Base-by-base conservation (phyloP, 2,888 invertebrate genomes). In the Parnassius glacialis region DNA sequence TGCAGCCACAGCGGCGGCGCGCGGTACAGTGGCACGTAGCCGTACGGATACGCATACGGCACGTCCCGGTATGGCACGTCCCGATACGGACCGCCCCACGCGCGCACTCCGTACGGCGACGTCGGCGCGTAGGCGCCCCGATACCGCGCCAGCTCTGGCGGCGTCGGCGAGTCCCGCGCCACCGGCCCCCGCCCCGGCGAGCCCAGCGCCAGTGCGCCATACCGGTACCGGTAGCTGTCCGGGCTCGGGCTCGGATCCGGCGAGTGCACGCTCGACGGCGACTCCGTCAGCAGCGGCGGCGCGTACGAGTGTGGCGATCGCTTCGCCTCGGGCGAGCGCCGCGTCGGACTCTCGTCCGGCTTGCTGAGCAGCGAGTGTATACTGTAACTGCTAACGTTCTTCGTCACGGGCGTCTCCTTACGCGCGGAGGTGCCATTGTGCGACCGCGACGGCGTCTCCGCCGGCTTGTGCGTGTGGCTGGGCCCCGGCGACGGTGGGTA, bases 361-460 rank as follows among this genome's bases (percentile, higher is more conserved):
- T 94, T 94, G 65, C 95, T 95, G 74, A 97, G 91, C 80, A 97
- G 92, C 68, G 96, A 96, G 78, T 96, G 96, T 83, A 97, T 97
- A 90, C 96, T 96, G 88, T 96, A 96, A 81, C 95, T 96, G 85
- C 95, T 94, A 69, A 93, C 93, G 74, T 93, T 87, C 71, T 87
- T 87, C 60, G 84, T 72, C 44, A 48, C 9, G 48, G 84, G 74
- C 62, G 77, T 65, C 62, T 83, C 83, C 67, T 80, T 81, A 42
- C 81, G 80, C 51, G 80, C 75, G 60, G 78, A 76, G 59, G 78
- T 69, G 68, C 82, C 83, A 72, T 84, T 83, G 67, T 48, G 48
- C 48, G 80, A 58, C 63, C 78, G 78, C 65, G 74, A 69, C 42
- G 64, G 45, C 62, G 13, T 12, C 13, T 48, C 48, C 9, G 57